Evolutionary conservation across 2,113 vertebrate genomes (phyloP), one percentile per base, ranked within the genome.

Genomic region (Bufo bufo): DNA sequence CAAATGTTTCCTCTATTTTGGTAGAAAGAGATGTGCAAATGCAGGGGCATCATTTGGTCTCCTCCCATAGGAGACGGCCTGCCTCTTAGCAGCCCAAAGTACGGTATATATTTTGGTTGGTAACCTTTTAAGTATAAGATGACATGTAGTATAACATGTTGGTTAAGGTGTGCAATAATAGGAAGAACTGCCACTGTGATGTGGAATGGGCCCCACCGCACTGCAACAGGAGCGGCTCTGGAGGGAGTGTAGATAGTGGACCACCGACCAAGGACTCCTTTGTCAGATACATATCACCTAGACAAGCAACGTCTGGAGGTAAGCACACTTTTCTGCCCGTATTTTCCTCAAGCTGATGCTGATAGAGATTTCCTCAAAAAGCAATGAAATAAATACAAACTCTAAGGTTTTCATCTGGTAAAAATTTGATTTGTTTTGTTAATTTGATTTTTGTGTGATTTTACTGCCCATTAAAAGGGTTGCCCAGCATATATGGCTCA

Each of bases 141-240:
- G 11, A 61, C 59, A 61, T 61, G 8, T 19, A 49, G 1, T 47
- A 50, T 6, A 19, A 49, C 16, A 14, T 81, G 50, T 59, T 82
- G 56, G n/a, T 84, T 56, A 83, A 85, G 84, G 84, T 85, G 9
- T 85, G 84, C 16, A 85, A 85, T 50, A 77, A 74, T 63, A 77
- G 11, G 4, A 77, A 77, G 56, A 85, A 85, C 12, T 85, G 84
- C 45, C 84, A 85, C 75, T 85, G 84, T 63, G 43, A 77, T 61
- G 49, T 59, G 49, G 43, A 77, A 13, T 85, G 71, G 84, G 72
- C 54, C 19, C 84, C 84, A 6, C 84, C 84, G 43, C 47, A 77
- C 56, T 85, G 84, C 45, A 85, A 74, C 16, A 17, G 4, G 1
- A 47, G 17, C 19, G 84, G 84, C 56, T 85, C n/a, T 85, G 84